These are phyloP conservation scores for Conus canariensis DNA, from an alignment of 2,888 invertebrate species.

Conservation along the genomic window DNA sequence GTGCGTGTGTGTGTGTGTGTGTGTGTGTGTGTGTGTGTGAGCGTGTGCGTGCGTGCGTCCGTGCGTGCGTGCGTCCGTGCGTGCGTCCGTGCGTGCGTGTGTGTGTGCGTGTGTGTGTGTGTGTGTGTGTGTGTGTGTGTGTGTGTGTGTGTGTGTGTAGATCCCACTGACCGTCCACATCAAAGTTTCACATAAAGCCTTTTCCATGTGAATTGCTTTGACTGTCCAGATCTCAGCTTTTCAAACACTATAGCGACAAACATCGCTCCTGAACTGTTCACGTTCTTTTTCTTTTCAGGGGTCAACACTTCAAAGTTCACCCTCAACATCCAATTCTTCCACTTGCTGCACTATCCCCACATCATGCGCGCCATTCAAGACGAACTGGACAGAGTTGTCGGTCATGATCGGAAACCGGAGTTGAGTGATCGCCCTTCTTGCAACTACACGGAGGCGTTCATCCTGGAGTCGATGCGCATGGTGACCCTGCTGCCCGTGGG, in stretches of 20 bases:
- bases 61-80: too few relatives aligned
- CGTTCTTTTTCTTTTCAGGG: neutral
- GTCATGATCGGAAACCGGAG: slow-evolving; percentile 39
- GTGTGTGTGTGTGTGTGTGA: neutral
- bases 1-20: neutral
- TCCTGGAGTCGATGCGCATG: slow-evolving; percentile 48
- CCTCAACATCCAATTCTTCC: slow-evolving; percentile 51
- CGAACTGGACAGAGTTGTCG: slow-evolving; percentile 55
- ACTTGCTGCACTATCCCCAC: slow-evolving; percentile 52
- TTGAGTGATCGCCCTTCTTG: slow-evolving; percentile 49
- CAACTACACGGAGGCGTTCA: slow-evolving; percentile 48
- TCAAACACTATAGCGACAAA: too few relatives aligned
- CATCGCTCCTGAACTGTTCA: too few relatives aligned
- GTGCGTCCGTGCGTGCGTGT: neutral
- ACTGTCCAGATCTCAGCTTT: too few relatives aligned
- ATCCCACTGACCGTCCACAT: too few relatives aligned
- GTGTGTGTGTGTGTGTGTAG: too few relatives aligned
- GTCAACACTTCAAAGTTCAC: neutral
- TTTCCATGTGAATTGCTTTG: too few relatives aligned
- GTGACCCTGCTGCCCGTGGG: slow-evolving; percentile 40
- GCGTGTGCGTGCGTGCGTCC: too few relatives aligned
- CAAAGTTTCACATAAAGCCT: too few relatives aligned
- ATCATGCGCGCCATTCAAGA: slow-evolving; percentile 54
- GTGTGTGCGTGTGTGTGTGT: too few relatives aligned
- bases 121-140: too few relatives aligned